These are phyloP conservation scores for Euphysa ruthae DNA, from an alignment of 30 jellyfish, hydroid and myxozoan genomes.

Conservation along the genomic window DNA sequence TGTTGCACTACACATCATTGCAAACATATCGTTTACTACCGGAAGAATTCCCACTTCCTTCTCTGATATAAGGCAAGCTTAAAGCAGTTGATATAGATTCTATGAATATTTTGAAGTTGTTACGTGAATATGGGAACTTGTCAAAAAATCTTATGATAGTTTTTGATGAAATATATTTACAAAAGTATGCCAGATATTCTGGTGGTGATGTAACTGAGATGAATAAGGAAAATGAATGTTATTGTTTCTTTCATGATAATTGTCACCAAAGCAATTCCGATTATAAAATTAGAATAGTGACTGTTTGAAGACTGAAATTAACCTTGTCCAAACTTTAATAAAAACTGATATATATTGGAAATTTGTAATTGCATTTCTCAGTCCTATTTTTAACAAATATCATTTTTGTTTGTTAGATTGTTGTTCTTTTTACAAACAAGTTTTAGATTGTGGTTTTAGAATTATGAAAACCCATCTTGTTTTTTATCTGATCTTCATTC, in stretches of 20 bases:
- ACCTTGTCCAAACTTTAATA: background rate
- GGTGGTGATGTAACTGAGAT: background rate
- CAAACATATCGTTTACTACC: conserved; percentile 1
- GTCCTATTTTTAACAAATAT: no score
- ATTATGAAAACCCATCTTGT: no score
- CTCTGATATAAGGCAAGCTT: conserved; percentile 6
- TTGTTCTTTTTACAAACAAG: no score
- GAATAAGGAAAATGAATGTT: background rate
- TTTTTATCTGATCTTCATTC: no score
- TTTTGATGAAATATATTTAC: background rate
- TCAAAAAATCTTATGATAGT: no score
- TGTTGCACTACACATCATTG: background rate
- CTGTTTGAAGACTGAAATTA: background rate
- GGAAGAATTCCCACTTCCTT: conserved; percentile 5
- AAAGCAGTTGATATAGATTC: background rate
- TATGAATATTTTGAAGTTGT: no score
- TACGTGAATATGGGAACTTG: no score
- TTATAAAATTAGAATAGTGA: background rate
- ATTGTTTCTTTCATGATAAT: conserved; percentile 8
- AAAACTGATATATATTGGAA: no score
- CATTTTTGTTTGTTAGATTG: no score
- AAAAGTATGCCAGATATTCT: background rate
- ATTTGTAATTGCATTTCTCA: no score
- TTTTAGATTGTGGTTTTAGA: no score
- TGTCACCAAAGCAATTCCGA: conserved; percentile 2